Percentiles rank a stretch among this genome's conserved stretches.
Conservation (phyloP, 1,140 invertebrate genomes). For the Alviniconcha marisindica region DNA sequence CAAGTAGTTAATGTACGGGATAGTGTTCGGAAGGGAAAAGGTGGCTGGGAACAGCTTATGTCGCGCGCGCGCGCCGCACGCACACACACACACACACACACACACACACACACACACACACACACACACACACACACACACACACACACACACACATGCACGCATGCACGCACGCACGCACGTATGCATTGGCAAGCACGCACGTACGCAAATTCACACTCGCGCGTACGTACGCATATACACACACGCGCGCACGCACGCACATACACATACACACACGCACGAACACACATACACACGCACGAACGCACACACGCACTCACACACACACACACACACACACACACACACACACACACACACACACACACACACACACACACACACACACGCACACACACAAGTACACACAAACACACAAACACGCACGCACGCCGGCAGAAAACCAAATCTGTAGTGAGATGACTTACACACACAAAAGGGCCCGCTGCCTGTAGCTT, state of each 20-base stretch:
- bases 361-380: slow-evolving; percentile 18
- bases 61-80: too few relatives aligned
- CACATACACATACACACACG: slow-evolving; percentile 20
- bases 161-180: not conserved
- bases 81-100: too few relatives aligned
- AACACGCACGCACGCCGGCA: slow-evolving; percentile 1
- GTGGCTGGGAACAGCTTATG: too few relatives aligned
- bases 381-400: slow-evolving; percentile 3
- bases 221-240: not conserved
- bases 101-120: too few relatives aligned
- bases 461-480: too few relatives aligned
- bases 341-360: slow-evolving; percentile 10
- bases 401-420: slow-evolving; percentile 11
- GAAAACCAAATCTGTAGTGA: too few relatives aligned
- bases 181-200: not conserved
- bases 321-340: not conserved
- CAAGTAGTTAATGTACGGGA: too few relatives aligned
- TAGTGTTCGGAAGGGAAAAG: too few relatives aligned
- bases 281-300: not conserved
- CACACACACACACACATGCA: too few relatives aligned
- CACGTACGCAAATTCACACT: not conserved
- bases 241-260: slow-evolving; percentile 17
- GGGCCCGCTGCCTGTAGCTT: too few relatives aligned
- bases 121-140: too few relatives aligned
- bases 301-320: not conserved